These are phyloP conservation scores for Merops nubicus DNA, from an alignment of 2,113 vertebrate species.

Conservation along the genomic window DNA sequence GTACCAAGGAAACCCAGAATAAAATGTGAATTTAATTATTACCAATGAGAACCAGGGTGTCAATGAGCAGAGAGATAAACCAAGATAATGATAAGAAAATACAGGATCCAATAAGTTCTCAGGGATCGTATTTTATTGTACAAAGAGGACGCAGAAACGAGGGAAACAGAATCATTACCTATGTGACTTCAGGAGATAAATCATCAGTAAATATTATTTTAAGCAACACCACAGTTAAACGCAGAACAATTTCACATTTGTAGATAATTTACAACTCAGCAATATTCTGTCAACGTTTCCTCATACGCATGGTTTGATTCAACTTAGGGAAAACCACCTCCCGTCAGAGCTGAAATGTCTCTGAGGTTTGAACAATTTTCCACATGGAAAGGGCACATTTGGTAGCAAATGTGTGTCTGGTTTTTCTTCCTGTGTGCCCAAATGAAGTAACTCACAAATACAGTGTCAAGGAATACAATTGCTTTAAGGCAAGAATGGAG, in stretches of 20 bases:
- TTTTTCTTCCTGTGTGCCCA: neutral
- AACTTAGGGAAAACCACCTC: conserved; percentile 43
- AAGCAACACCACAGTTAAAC: neutral
- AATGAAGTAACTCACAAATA: neutral
- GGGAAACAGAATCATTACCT: neutral
- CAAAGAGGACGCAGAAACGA: neutral
- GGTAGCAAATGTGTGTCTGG: neutral
- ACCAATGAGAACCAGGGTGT: neutral
- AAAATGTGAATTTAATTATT: neutral
- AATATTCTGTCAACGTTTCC: conserved; percentile 35
- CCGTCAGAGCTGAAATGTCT: conserved; percentile 16
- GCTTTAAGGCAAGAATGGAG: neutral
- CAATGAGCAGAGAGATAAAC: neutral
- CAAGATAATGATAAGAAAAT: neutral
- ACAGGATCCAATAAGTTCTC: neutral
- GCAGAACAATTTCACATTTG: neutral
- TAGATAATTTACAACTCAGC: conserved; percentile 24
- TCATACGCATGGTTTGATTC: conserved; percentile 29
- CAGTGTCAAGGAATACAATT: neutral
- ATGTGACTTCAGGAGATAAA: conserved; percentile 6
- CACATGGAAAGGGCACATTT: neutral
- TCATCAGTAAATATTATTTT: conserved; percentile 35
- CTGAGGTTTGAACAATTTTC: conserved; percentile 32
- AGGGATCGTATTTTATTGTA: neutral
- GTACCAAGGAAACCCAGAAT: neutral